Evolutionary conservation across 2,113 vertebrate species (phyloP).

Genomic region (Chroicocephalus ridibundus): DNA sequence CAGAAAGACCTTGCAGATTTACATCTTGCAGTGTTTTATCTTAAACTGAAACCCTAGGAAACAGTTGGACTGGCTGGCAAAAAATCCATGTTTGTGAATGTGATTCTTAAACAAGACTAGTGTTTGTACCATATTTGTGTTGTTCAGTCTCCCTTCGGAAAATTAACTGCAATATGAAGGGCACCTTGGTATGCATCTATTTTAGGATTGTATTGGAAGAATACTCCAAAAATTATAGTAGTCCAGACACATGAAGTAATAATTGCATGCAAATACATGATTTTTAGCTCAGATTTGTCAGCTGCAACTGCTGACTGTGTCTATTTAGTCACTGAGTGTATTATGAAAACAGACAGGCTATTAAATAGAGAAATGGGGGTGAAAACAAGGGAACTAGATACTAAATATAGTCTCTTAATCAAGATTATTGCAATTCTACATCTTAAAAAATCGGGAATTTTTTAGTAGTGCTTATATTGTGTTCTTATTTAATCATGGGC

Average conservation of each 20-base stretch:
- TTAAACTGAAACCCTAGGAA: neutral
- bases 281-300: constrained; percentile 9
- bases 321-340: neutral
- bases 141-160: neutral
- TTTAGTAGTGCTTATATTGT: neutral
- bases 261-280: neutral
- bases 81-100: neutral
- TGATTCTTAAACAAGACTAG: neutral
- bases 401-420: neutral
- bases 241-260: neutral
- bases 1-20: neutral
- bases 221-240: neutral
- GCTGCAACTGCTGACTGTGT: neutral
- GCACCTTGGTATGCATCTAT: neutral
- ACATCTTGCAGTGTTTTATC: neutral
- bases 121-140: neutral
- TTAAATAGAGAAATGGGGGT: neutral
- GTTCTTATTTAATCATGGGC: neutral
- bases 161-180: neutral
- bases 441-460: neutral
- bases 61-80: neutral
- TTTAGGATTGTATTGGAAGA: neutral
- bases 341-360: neutral
- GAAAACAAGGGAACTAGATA: neutral
- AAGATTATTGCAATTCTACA: neutral